Base-by-base conservation (phyloP, 1,140 invertebrate genomes). In the Drosophila tsacasi region DNA sequence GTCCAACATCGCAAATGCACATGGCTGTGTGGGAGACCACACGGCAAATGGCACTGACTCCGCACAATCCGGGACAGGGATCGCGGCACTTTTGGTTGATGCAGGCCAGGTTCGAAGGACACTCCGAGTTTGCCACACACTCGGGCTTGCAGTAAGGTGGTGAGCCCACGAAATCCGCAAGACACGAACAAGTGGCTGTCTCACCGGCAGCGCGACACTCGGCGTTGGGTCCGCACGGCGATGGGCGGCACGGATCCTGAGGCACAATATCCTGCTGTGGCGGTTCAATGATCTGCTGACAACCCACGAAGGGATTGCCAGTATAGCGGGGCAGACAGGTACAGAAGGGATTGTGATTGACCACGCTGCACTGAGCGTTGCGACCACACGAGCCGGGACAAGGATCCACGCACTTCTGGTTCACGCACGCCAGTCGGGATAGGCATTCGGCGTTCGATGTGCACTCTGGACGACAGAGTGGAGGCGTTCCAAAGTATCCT, bases 131-230 rank as follows among this genome's bases (percentile, higher is more conserved):
- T 6, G 95, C 94, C n/a, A 95, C 94, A 86, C 96, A 97, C 93
- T 97, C 96, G 5, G 96, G 95, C 69, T 95, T 93, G 85, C 96
- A 97, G 89, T 95, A 95, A 1, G 96, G 96, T 9, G 97, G 95
- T 6, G 94, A 93, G 49, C 97, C 97, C 9, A 96, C 94, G 83
- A 95, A 97, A 54, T 95, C 95, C 15, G 94, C 93, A 42, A 95
- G 92, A 83, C 97, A 97, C 7, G 95, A 94, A 79, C 96, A 97
- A 1, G 95, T 94, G 2, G 95, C 95, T 37, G 94, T 93, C 74
- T 95, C 94, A 25, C 95, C 95, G 9, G 94, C 87, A n/a, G 94
- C 91, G 84, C 94, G 94, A 79, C 96, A 97, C 84, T 96, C 93
- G 23, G 96, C 95, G 91, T 97, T 96, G 1, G 96, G 95, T 19